Base-by-base conservation (phyloP, 2,888 invertebrate species). In the Hecatera dysodea region DNA sequence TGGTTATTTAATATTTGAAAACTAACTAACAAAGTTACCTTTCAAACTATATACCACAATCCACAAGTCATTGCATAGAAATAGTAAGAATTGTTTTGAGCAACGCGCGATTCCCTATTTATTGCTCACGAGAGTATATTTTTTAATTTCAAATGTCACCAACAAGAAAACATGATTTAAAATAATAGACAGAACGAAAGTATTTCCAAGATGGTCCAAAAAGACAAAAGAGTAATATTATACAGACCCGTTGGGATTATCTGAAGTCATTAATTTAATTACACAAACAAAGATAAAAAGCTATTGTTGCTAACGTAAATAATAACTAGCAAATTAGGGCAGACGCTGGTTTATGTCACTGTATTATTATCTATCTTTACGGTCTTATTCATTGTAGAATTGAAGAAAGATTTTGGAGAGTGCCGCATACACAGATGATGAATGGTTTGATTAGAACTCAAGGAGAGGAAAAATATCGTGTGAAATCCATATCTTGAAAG, bases 241-340 rank as follows among this genome's bases (percentile, higher is more conserved):
- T 17, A 55, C 17, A 5, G 57, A 29, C 50, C 56, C 46, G 29
- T 42, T 52, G 17, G 19, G 42, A 69, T 57, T 68, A 69, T 75
- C 46, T 53, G n/a, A 53, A 64, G 52, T 75, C 42, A 75, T 75
- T 79, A 61, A 76, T 62, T 63, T 59, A 55, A 71, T 66, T 42
- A 75, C 53, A 55, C 53, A 63, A 57, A 66, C 50, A 70, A 17
- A 59, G 64, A 74, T 80, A 62, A 59, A n/a, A 66, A 64, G 52
- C 19, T 50, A 59, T 33, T 68, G 53, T 53, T 69, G 22, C 36
- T 57, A 50, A 42, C 19, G 60, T 75, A 53, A 53, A 75, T 71
- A 72, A 72, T 46, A 66, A 46, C 17, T 33, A 64, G 46, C 46
- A 64, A 73, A 59, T 75, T 57, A 19, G n/a, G 19, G 29, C 36